phyloP scores from a whole-genome alignment of 2,797 vertebrate genomes.

The Chanos chanos region DNA sequence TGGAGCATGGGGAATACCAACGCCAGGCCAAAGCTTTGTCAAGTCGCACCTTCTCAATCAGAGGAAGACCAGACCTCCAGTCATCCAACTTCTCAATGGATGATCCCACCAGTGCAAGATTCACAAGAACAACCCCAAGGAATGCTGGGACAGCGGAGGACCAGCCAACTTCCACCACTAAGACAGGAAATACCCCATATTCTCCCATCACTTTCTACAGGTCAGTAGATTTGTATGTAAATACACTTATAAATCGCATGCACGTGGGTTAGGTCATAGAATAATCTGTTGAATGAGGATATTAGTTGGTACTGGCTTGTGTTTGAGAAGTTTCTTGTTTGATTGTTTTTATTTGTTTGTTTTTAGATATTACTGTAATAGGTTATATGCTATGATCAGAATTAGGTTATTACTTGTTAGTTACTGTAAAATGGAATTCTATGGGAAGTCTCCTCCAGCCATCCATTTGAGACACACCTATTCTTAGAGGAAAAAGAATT shows the following conservation, averaged over 20 bases:
- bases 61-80: constrained; percentile 23
- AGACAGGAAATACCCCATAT: constrained; percentile 47
- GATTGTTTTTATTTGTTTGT: too few species aligned
- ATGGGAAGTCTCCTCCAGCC: too few species aligned
- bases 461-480: too few species aligned
- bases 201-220: constrained; percentile 44
- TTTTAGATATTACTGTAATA: too few species aligned
- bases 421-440: too few species aligned
- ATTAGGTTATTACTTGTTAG: too few species aligned
- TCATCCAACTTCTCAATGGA: constrained; percentile 46
- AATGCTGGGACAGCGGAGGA: constrained; percentile 38
- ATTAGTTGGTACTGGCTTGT: too few species aligned
- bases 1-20: constrained; percentile 74
- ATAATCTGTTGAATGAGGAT: too few species aligned
- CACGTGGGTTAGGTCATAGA: too few species aligned
- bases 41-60: constrained; percentile 70
- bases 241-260: too few species aligned
- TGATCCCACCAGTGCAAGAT: constrained; percentile 41
- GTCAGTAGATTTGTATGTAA: constrained; percentile 48
- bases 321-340: too few species aligned
- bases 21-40: constrained; percentile 73
- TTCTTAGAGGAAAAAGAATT: not conserved
- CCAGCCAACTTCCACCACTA: constrained; percentile 48
- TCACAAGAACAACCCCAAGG: constrained; percentile 34
- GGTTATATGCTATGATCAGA: too few species aligned